Base-by-base conservation (phyloP, 2,888 invertebrate species). In the Lamellibrachia columna region DNA sequence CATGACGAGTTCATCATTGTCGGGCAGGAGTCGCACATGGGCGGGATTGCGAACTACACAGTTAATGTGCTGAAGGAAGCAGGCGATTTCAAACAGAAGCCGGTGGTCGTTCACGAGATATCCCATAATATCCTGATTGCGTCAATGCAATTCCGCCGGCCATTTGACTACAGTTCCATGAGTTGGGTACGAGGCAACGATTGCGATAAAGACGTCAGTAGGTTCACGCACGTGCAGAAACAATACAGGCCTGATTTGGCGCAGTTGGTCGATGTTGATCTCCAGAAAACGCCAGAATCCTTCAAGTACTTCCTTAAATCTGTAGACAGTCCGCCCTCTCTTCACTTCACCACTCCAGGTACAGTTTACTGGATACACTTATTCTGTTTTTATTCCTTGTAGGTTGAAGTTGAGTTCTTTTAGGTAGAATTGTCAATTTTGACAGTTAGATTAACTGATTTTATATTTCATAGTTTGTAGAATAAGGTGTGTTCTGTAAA, bases 1-100 rank as follows among this genome's bases (percentile, higher is more conserved):
- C 90, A 94, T 53, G 95, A 95, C 53, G 96, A 96, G 92, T 95
- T 96, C 75, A 95, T 96, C 53, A 93, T 96, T n/a, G 93, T 95
- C 2, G 96, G 96, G 1, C 94, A 94, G 22, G 53, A 94, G 93
- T 91, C 92, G 92, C 52, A 92, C 92, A 40, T 93, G 93, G 92
- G 93, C 92, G 53, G 92, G 92, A 55, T n/a, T 55, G 53, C 92
- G 52, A 94, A 93, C 75, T 93, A 93, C 92, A 92, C 93, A 7
- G 92, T 94, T 53, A 93, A 93, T 91, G n/a, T 91, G 52, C 92
- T 94, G 92, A 94, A 94, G 93, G 90, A 52, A 53, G 92, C 92
- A 22, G 90, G 93, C 7, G 94, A 94, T 6, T 93, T 93, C 92
- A 92, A 92, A 2, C 93, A 94, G 93, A 93, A 92, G 92, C 90